A percentile compares a stretch with the other conserved stretches of the same genome.
Conservation (phyloP, 2,797 vertebrate genomes). For the Poeciliopsis turneri region DNA sequence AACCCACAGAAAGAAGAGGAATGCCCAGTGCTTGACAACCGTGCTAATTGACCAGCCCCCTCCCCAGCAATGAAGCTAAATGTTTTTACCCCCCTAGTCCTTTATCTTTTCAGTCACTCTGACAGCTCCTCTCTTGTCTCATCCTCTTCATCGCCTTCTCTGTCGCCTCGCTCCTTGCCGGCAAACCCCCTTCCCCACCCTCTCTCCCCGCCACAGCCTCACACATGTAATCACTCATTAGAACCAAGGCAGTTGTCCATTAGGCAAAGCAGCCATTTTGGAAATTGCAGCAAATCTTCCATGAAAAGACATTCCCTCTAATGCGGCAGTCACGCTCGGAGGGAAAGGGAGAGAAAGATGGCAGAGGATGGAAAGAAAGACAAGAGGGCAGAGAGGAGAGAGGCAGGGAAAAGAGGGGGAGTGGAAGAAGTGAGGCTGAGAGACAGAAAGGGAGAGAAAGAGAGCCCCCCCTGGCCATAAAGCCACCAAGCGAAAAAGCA, state of each 20-base stretch:
- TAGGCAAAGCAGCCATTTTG: constrained; percentile 85
- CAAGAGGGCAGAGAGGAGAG: constrained; percentile 45
- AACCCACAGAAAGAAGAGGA: constrained; percentile 70
- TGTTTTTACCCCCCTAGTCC: constrained; percentile 58
- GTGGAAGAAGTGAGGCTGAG: constrained; percentile 44
- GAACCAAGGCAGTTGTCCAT: constrained; percentile 87
- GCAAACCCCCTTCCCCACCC: no score
- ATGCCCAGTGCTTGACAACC: constrained; percentile 70
- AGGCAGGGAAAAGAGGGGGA: neutral
- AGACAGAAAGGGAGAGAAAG: constrained; percentile 62
- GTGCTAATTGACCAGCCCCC: constrained; percentile 72
- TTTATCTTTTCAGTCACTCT: constrained; percentile 67
- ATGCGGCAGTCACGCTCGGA: constrained; percentile 83
- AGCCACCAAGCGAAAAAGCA: constrained; percentile 86
- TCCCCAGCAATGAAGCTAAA: constrained; percentile 73
- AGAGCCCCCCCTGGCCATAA: constrained; percentile 78
- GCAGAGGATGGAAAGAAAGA: constrained; percentile 51
- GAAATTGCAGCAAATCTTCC: constrained; percentile 89
- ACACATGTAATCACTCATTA: constrained; percentile 79
- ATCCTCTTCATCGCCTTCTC: constrained; percentile 45
- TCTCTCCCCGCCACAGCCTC: constrained; percentile 29
- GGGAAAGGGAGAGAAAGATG: constrained; percentile 65
- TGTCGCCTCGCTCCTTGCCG: constrained; percentile 1
- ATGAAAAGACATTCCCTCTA: constrained; percentile 90
- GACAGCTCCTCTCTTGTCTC: constrained; percentile 56